Base-by-base conservation (phyloP, 2,888 invertebrate species). In the Pterobdella sp. region DNA sequence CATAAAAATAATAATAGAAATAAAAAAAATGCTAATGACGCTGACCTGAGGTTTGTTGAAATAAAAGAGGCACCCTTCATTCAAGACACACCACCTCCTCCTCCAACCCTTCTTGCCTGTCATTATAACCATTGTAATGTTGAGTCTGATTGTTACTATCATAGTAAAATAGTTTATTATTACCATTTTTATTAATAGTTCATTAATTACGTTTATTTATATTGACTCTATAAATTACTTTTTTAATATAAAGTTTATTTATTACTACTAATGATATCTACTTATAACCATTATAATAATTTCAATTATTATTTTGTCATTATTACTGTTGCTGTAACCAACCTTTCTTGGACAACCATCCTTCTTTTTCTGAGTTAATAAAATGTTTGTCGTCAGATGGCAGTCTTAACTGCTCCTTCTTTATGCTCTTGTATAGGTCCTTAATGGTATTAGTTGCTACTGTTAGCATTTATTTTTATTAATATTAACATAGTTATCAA, bases 381-480 rank as follows among this genome's bases (percentile, higher is more conserved):
- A 97, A 97, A 94, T 96, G 96, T 82, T 96, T 88, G 86, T 97
- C 96, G 86, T 97, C 96, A 85, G 96, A 95, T 7, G 97, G 96
- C 81, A 97, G 96, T 86, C 97, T 97, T 86, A 97, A 97, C 52
- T 96, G 96, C 85, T 97, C 96, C 77, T 94, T 94, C 87, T 96
- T 94, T 86, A 97, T 97, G 83, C 93, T 95, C 85, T 96, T 95
- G 87, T 94, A 97, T 73, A 87, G 79, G 81, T 93, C 93, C 92
- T 92, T 65, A 18, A n/a, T 29, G 32, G 52, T 49, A 18, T n/a
- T 18, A 18, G n/a, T 49, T 49, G n/a, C n/a, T 14, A 49, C 14
- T 49, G 14, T 18, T 49, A 18, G n/a, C n/a, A 18, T 49, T 49
- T 18, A 49, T n/a, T 49, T n/a, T 18, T 49, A 18, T 49, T 49